phyloP scores from a whole-genome alignment of 1,140 invertebrate species.

The Apis cerana region DNA sequence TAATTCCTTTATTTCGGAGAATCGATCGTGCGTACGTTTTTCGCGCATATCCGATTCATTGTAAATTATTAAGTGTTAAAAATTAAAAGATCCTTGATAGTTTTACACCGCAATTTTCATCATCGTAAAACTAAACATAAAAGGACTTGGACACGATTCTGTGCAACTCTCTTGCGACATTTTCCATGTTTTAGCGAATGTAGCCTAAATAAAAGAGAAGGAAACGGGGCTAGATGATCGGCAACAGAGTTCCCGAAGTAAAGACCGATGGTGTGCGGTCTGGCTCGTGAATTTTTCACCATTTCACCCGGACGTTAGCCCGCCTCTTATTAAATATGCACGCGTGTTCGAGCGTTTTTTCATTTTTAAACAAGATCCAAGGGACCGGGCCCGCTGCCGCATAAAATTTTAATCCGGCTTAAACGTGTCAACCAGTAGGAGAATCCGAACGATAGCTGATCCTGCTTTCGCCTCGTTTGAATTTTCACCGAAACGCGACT shows the following conservation, averaged over 20 bases:
- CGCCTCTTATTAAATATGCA: constrained; percentile 8
- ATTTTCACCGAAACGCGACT: background rate
- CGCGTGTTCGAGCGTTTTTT: constrained; percentile 4
- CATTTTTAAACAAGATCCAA: constrained; percentile 15
- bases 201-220: background rate
- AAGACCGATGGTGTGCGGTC: constrained; percentile 1
- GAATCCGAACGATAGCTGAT: background rate
- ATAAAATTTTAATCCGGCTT: background rate
- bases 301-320: too few species aligned
- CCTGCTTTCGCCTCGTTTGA: background rate
- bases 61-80: too few species aligned
- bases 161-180: background rate
- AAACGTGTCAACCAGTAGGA: background rate
- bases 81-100: too few species aligned
- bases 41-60: too few species aligned
- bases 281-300: constrained; percentile 4
- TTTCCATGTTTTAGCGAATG: background rate
- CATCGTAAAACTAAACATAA: too few species aligned
- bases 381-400: background rate
- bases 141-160: background rate
- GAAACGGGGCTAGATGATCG: background rate
- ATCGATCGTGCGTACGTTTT: too few species aligned
- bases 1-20: too few species aligned
- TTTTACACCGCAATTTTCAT: too few species aligned
- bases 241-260: background rate